Evolutionary conservation across 2,113 vertebrate genomes (phyloP).

Genomic region (Peromyscus leucopus): DNA sequence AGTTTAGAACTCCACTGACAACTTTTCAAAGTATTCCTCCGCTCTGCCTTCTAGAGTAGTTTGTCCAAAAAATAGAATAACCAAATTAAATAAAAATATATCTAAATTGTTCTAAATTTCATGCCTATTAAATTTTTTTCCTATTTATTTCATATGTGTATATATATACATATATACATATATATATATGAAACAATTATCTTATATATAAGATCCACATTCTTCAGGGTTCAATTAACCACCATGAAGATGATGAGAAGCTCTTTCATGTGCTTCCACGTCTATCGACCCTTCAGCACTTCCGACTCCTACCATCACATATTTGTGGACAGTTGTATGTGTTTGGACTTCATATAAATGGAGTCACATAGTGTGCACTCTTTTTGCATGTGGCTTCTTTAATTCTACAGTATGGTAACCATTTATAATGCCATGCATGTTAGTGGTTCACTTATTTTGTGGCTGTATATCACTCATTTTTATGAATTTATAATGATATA

Average conservation of each 20-base stretch:
- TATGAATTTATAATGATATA: background rate
- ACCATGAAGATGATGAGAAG: background rate
- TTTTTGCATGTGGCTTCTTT: background rate
- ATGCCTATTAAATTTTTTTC: background rate
- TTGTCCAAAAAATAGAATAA: background rate
- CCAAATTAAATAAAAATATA: background rate
- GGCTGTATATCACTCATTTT: background rate
- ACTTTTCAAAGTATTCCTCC: background rate
- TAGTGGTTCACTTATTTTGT: background rate
- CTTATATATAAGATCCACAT: background rate
- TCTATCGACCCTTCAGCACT: background rate
- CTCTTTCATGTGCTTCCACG: background rate
- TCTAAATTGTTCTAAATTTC: background rate
- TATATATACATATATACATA: too few relatives aligned
- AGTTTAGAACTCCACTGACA: background rate
- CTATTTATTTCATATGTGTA: background rate
- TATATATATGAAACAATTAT: background rate
- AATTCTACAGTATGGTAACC: background rate
- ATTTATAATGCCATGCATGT: background rate
- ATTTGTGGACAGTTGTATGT: background rate
- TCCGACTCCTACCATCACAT: background rate
- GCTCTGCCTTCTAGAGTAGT: background rate
- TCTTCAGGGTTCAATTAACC: background rate
- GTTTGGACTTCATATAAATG: background rate
- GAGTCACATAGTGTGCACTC: background rate